Evolutionary conservation across 1,140 invertebrate species (phyloP), one percentile per base, ranked within the genome.

Genomic region (Diachasmimorpha longicaudata): DNA sequence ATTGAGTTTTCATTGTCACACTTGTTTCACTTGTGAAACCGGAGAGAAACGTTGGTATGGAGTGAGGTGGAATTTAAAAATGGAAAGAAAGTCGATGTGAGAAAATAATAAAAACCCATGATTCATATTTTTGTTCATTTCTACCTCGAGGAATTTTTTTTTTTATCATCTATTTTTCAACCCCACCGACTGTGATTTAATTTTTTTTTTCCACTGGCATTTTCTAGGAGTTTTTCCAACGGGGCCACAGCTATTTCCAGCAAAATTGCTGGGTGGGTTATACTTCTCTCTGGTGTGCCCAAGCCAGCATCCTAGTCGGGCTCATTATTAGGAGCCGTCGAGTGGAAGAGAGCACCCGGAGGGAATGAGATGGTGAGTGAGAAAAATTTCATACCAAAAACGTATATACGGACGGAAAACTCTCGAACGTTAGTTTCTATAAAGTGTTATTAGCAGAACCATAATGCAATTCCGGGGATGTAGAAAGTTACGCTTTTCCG

Each of bases 281-380:
- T 68, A 37, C 31, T 13, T 39, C 6, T 68, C 25, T 31, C 31
- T 10, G 25, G 31, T 68, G 36, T 68, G 36, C 31, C n/a, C 66
- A 68, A 23, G 19, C 23, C 4, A 39, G 31, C 36, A 66, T 68
- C 66, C 31, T 68, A 39, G 66, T 39, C 16, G 36, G 36, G 31
- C 66, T 68, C 66, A 68, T 68, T 68, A 68, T 68, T 68, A 37
- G 66, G n/a, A 37, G 66, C 66, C 36, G 31, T 68, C 31, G 37
- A 68, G 66, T 68, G 66, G 66, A 68, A 68, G 66, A 39, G 31
- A 36, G 10, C 23, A 6, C 11, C 14, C 8, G 36, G 13, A 9
- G 36, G 31, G 14, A 39, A 39, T 13, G 31, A 37, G 36, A 37
- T 16, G 31, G 36, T 8, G 36, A 39, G 16, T 16, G 31, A 11